Base-by-base conservation (phyloP, 2,797 vertebrate genomes). In the Acomys russatus region DNA sequence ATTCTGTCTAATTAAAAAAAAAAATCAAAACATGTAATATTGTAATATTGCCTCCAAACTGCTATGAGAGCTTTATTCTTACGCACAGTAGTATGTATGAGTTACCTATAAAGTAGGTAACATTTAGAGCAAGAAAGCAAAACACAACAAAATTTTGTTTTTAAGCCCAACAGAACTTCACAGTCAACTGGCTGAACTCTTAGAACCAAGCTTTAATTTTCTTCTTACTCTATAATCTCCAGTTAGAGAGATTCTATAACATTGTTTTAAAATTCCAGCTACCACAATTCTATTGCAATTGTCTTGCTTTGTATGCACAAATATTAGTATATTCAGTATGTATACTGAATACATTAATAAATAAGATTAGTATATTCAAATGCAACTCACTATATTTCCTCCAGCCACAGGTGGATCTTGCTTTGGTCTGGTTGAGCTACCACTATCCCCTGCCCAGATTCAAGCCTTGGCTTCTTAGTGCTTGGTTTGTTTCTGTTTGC, bases 121-220 rank as follows among this genome's bases (percentile, higher is more conserved):
- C 6, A 86, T 84, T 73, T 74, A 9, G 3, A 87, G 4, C 1
- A 91, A 56, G 14, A 82, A 76, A 73, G 38, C 3, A 15, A 68
- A 91, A 78, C 82, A 35, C 93, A 22, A 51, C 4, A 18, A 73
- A 88, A 91, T 12, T 61, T 61, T 25, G 11, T 33, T 17, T 74
- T 44, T 73, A 76, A n/a, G 18, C 28, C n/a, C 4, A 51, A 61
- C 20, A 35, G 20, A 1, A 17, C 2, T 70, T 78, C 49, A 54
- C n/a, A 77, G 18, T 51, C 66, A 44, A 90, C 8, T 82, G 17
- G 8, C 25, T 71, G 30, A 33, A 0, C 17, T 68, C 56, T 89
- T 89, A 12, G 30, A 66, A 80, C 25, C 61, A 59, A 76, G 22
- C 83, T 93, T 63, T 11, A 73, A 70, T 92, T 96, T 93, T 92